Base-by-base conservation (phyloP, 2,888 invertebrate genomes). In the Lasioglossum villosulum region DNA sequence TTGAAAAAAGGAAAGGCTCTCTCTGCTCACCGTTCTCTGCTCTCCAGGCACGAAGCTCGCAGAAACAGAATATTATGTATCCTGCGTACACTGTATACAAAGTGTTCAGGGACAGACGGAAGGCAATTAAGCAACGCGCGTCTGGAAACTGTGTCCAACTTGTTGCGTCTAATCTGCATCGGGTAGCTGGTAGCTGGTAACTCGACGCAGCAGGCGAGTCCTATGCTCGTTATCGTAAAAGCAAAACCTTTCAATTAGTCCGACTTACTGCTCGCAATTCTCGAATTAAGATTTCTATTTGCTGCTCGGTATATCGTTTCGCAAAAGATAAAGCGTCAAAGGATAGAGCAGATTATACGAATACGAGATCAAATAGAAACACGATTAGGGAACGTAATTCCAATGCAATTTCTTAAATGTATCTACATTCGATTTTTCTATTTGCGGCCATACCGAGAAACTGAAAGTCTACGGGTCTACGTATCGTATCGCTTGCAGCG, bases 151-250 rank as follows among this genome's bases (percentile, higher is more conserved):
- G 30, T 19, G 10, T 48, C 30, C 34, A 68, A 76, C 76, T 80
- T 80, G 76, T 80, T 76, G 76, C 80, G 34, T n/a, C 63, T 56
- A 56, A 80, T 80, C 76, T 56, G 52, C 23, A 76, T 56, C 8
- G 23, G 23, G 8, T 8, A 19, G 12, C 16, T 30, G n/a, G n/a
- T n/a, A n/a, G n/a, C n/a, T n/a, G n/a, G n/a, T 16, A 56, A 37
- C 34, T n/a, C n/a, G n/a, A 27, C 4, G 63, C n/a, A 30, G 42
- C 39, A 14, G 42, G 30, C 30, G 63, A 66, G 66, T 42, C 19
- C n/a, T 16, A 23, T 14, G 45, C 66, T 76, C 30, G 39, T 76
- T 48, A 16, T 66, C 34, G 4, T 42, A n/a, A n/a, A 23, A 56
- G 5, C 27, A 23, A 48, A 48, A 2, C 0, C 6, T 75, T 37